A percentile compares a stretch with the other conserved stretches of the same genome.
phyloP scores from a whole-genome alignment of 2,888 invertebrate genomes.

The Acrocyrtus sp. region DNA sequence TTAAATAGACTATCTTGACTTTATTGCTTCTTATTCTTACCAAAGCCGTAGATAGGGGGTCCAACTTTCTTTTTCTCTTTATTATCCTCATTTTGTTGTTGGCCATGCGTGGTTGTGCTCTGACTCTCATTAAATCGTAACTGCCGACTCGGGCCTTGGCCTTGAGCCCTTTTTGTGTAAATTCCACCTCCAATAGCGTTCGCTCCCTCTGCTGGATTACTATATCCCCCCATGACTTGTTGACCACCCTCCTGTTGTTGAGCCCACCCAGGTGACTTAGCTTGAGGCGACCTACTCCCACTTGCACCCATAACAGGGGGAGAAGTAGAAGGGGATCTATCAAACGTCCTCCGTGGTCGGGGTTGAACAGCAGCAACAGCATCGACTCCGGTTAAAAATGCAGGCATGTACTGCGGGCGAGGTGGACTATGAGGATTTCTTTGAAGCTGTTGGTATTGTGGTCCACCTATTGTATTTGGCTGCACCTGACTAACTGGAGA shows the following conservation, averaged over 20 bases:
- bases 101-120: constrained; percentile 1
- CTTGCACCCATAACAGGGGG: constrained; percentile 12
- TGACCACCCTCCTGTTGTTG: constrained; percentile 19
- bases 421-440: constrained; percentile 21
- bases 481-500: constrained; percentile 23
- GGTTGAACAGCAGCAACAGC: constrained; percentile 10
- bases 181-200: background rate
- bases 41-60: constrained; percentile 39
- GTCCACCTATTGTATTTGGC: background rate
- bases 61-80: constrained; percentile 15
- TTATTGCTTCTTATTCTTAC: too few species aligned
- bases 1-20: too few species aligned
- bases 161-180: constrained; percentile 9
- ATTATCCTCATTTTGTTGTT: constrained; percentile 11
- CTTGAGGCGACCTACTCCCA: constrained; percentile 19
- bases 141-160: constrained; percentile 12
- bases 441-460: constrained; percentile 12
- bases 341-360: constrained; percentile 25
- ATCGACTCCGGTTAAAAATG: constrained; percentile 33
- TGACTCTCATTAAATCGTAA: constrained; percentile 14
- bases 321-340: constrained; percentile 30
- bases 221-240: background rate
- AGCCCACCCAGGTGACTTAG: constrained; percentile 20
- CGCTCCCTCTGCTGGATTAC: constrained; percentile 3
- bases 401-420: constrained; percentile 14